Evolutionary conservation across 1,140 invertebrate genomes (phyloP).

Genomic region (Pseudomyrmex sp.): DNA sequence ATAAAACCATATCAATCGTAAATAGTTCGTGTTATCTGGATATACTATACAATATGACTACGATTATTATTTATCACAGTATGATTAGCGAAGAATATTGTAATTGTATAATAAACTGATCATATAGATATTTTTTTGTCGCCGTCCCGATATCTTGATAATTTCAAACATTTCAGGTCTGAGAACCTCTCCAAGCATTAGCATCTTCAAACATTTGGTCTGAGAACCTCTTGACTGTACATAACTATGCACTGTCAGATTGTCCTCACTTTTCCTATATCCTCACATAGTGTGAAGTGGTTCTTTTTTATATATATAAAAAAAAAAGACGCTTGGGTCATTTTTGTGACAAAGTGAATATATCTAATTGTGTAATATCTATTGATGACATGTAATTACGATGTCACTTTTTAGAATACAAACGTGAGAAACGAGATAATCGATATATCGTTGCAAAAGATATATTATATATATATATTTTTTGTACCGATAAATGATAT

Average conservation of each 20-base stretch:
- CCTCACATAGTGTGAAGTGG: not conserved
- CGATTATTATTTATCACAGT: slow-evolving; percentile 80
- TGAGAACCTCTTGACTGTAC: too few relatives aligned
- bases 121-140: slow-evolving; percentile 75
- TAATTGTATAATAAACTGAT: slow-evolving; percentile 85
- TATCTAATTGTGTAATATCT: too few relatives aligned
- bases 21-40: slow-evolving; percentile 79
- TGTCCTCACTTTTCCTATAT: slow-evolving; percentile 17
- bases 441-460: too few relatives aligned
- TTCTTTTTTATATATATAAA: not conserved
- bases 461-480: too few relatives aligned
- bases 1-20: slow-evolving; percentile 85
- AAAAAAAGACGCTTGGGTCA: too few relatives aligned
- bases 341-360: too few relatives aligned
- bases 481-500: too few relatives aligned
- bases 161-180: not conserved
- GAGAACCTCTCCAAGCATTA: too few relatives aligned
- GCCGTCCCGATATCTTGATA: not conserved
- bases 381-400: too few relatives aligned
- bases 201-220: not conserved
- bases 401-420: too few relatives aligned
- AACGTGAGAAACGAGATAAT: too few relatives aligned
- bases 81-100: slow-evolving; percentile 83
- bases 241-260: not conserved
- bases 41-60: slow-evolving; percentile 72